These are phyloP conservation scores for Pseudomyrmex cubaensis DNA, from an alignment of 1,140 invertebrate genomes.

Conservation along the genomic window DNA sequence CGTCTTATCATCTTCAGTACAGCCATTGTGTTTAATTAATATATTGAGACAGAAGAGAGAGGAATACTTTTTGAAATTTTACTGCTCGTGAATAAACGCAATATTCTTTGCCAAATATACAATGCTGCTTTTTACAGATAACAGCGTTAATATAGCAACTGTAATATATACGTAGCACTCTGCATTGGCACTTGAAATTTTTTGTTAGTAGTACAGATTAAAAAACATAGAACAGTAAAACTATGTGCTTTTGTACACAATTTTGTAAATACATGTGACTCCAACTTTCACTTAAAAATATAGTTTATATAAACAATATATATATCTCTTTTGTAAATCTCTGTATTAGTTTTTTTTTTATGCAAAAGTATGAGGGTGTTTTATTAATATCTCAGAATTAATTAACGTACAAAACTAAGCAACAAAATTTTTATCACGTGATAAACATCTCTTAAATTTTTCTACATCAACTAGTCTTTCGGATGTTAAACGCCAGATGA, in stretches of 20 bases:
- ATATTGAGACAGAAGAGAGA: not conserved
- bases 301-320: not conserved
- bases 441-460: not conserved
- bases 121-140: not conserved
- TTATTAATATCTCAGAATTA: not conserved
- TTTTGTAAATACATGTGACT: conserved; percentile 9
- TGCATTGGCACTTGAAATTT: not conserved
- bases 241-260: not conserved
- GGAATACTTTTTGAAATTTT: not conserved
- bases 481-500: not conserved
- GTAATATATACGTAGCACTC: not conserved
- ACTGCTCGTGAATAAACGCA: not conserved
- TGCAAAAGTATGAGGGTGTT: not conserved
- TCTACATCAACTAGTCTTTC: conserved; percentile 5
- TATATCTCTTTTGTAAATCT: not conserved
- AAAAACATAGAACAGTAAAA: not conserved
- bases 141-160: not conserved
- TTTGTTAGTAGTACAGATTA: not conserved
- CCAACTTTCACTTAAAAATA: not conserved
- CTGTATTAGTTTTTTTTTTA: not conserved
- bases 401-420: not conserved
- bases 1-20: conserved; percentile 75
- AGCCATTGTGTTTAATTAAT: conserved; percentile 17
- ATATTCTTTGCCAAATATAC: not conserved
- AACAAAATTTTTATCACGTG: not conserved